Evolutionary conservation across 2,888 invertebrate genomes (phyloP).

Genomic region (Salticus scenicus): DNA sequence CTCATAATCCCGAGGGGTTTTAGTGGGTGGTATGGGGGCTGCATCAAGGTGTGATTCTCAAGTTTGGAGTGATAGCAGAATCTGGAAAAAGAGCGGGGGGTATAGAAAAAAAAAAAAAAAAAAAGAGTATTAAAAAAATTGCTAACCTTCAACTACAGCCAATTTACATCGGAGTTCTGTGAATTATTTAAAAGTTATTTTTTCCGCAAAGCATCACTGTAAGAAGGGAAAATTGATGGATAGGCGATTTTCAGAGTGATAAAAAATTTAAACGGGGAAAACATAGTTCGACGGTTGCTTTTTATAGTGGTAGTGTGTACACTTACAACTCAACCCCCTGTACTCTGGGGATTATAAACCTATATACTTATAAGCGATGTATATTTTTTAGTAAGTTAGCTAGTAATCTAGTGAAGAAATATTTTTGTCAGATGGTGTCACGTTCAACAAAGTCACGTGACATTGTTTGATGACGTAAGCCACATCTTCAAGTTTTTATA

Average conservation of each 20-base stretch:
- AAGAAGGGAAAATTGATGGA: slow-evolving; percentile 60
- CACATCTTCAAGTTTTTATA: slow-evolving; percentile 52
- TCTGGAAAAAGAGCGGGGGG: slow-evolving; percentile 23
- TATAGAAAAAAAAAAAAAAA: neutral
- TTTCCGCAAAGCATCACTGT: slow-evolving; percentile 20
- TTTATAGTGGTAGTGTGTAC: slow-evolving; percentile 35
- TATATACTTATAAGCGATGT: neutral
- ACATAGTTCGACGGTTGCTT: slow-evolving; percentile 22
- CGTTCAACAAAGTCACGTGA: slow-evolving; percentile 41
- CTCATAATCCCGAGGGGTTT: neutral
- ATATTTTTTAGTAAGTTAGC: slow-evolving; percentile 38
- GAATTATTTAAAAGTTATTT: slow-evolving; percentile 63
- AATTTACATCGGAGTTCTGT: slow-evolving; percentile 60
- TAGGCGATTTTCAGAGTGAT: slow-evolving; percentile 45
- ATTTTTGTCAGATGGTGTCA: slow-evolving; percentile 52
- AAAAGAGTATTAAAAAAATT: slow-evolving; percentile 19
- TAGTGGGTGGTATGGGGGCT: neutral
- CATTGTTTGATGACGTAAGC: slow-evolving; percentile 61
- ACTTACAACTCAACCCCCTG: slow-evolving; percentile 61
- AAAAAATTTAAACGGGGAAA: slow-evolving; percentile 59
- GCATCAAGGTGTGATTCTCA: slow-evolving; percentile 64
- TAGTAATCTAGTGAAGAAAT: slow-evolving; percentile 55
- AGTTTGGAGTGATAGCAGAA: slow-evolving; percentile 58
- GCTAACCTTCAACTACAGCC: slow-evolving; percentile 37
- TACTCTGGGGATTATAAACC: slow-evolving; percentile 33